These are phyloP conservation scores for Gobio occitaniae DNA, from an alignment of 2,797 vertebrate species.

Conservation along the genomic window DNA sequence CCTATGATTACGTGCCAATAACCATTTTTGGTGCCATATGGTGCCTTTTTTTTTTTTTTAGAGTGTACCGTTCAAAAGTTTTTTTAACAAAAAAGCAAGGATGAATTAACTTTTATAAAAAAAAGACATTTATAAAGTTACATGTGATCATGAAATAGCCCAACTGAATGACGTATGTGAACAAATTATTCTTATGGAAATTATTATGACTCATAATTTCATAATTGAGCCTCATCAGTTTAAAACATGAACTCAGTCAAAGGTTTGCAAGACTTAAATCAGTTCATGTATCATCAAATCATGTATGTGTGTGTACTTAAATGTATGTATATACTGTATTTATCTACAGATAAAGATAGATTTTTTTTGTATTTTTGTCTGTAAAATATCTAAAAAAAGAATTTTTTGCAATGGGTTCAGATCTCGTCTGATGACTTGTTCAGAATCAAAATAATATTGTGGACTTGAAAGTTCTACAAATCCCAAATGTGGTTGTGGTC, in stretches of 20 bases:
- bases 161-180: not conserved
- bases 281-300: too few relatives aligned
- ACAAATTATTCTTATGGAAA: not conserved
- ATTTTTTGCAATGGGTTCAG: not conserved
- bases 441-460: not conserved
- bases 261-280: too few relatives aligned
- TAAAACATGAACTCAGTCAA: not conserved
- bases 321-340: too few relatives aligned
- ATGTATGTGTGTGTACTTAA: too few relatives aligned
- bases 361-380: not conserved
- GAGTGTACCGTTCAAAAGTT: not conserved
- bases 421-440: not conserved
- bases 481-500: not conserved
- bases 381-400: not conserved
- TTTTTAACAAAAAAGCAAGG: too few relatives aligned
- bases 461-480: not conserved
- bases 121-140: too few relatives aligned
- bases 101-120: too few relatives aligned
- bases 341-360: too few relatives aligned
- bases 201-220: not conserved
- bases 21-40: too few relatives aligned
- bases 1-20: too few relatives aligned
- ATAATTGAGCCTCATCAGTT: not conserved
- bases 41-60: too few relatives aligned
- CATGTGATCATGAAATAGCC: too few relatives aligned